Conservation (phyloP, 1,140 invertebrate genomes). For the Hylyphantes graminicola region DNA sequence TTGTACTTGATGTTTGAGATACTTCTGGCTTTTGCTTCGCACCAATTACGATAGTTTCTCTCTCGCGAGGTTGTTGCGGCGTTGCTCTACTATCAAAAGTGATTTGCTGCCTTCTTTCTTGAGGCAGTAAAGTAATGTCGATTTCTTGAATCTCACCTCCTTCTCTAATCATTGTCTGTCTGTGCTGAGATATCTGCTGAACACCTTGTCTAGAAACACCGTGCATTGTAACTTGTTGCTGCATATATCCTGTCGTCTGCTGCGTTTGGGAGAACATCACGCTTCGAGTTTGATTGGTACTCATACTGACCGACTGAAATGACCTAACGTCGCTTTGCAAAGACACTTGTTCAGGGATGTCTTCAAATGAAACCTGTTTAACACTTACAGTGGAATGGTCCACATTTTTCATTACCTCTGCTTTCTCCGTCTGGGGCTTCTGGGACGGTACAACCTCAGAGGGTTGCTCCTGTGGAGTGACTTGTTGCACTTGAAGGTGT, state of each 20-base stretch:
- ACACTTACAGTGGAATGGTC: constrained; percentile 39
- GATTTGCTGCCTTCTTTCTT: constrained; percentile 20
- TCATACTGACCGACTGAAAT: constrained; percentile 12
- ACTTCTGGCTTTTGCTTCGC: neutral
- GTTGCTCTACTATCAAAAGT: constrained; percentile 27
- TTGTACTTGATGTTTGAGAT: neutral
- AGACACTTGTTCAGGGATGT: constrained; percentile 44
- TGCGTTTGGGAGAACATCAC: neutral
- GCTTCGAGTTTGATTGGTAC: constrained; percentile 1
- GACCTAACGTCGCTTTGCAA: constrained; percentile 3
- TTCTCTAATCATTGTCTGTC: constrained; percentile 1
- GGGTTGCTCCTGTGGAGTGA: constrained; percentile 48
- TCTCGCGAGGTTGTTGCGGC: constrained; percentile 1
- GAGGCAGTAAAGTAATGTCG: constrained; percentile 8
- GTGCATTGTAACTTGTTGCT: constrained; percentile 11
- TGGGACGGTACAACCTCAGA: constrained; percentile 28
- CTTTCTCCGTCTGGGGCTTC: constrained; percentile 29
- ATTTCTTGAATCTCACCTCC: constrained; percentile 13
- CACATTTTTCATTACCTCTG: constrained; percentile 57
- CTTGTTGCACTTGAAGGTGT: constrained; percentile 41
- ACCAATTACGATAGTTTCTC: constrained; percentile 28
- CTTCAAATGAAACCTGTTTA: constrained; percentile 35
- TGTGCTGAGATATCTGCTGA: constrained; percentile 24
- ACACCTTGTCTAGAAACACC: constrained; percentile 21
- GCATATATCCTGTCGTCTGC: constrained; percentile 5